Evolutionary conservation across 2,888 invertebrate genomes (phyloP).

Genomic region (Dolichopus griseipennis): DNA sequence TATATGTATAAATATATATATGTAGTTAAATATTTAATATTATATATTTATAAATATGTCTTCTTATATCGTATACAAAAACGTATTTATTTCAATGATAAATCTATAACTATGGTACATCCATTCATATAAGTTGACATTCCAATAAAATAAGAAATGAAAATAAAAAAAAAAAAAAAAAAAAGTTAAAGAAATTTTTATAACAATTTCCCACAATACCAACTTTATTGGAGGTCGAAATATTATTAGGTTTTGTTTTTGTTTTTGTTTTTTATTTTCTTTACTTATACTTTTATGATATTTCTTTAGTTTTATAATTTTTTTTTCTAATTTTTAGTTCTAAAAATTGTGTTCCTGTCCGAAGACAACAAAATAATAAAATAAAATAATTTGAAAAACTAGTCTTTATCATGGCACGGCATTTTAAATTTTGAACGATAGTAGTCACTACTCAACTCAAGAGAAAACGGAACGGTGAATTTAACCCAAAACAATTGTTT

Average conservation of each 20-base stretch:
- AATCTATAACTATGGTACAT: neutral
- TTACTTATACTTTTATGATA: no score
- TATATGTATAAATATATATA: no score
- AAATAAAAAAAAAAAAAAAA: neutral
- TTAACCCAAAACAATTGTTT: neutral
- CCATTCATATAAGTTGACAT: neutral
- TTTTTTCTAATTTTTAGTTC: no score
- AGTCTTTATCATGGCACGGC: neutral
- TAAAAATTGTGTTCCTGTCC: no score
- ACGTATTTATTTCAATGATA: neutral
- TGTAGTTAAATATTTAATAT: no score
- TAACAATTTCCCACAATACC: constrained; percentile 4
- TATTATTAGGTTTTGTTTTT: neutral
- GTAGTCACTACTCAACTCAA: neutral
- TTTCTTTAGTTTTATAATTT: no score
- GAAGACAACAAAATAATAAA: no score
- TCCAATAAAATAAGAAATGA: neutral
- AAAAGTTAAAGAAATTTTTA: neutral
- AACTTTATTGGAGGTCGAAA: constrained; percentile 1
- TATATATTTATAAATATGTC: neutral
- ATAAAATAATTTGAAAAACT: neutral
- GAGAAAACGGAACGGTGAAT: neutral
- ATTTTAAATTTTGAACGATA: neutral
- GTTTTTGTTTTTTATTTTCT: neutral
- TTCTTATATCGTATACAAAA: no score